These are phyloP conservation scores for Nebria brevicollis DNA, from an alignment of 2,888 invertebrate genomes.

Conservation along the genomic window DNA sequence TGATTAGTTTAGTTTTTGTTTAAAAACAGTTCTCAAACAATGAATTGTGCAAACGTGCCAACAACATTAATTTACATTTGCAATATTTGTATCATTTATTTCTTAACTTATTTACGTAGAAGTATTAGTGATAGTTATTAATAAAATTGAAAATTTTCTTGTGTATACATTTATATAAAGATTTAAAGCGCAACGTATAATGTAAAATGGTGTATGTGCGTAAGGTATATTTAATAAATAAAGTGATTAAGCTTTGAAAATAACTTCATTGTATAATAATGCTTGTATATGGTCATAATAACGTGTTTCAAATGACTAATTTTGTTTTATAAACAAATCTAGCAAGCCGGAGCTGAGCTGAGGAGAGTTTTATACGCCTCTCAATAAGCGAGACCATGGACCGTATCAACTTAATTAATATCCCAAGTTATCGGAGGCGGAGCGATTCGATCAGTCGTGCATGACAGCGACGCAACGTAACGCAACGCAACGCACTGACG, in stretches of 20 bases:
- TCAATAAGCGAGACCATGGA: constrained; percentile 19
- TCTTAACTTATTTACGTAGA: neutral
- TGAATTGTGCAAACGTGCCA: neutral
- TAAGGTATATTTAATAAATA: neutral
- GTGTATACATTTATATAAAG: neutral
- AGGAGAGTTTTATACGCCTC: constrained; percentile 20
- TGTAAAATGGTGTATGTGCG: neutral
- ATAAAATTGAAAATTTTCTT: neutral
- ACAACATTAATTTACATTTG: neutral
- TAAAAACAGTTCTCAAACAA: neutral
- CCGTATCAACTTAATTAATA: constrained; percentile 41
- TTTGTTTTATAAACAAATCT: constrained; percentile 31
- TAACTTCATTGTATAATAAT: neutral
- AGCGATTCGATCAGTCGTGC: constrained; percentile 32
- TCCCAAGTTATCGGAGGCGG: constrained; percentile 34
- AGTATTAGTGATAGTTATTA: neutral
- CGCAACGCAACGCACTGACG: neutral
- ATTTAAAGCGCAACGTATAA: neutral
- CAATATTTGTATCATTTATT: too few species aligned
- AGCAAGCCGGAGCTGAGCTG: neutral
- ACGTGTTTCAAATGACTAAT: constrained; percentile 14
- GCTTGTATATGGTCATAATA: neutral
- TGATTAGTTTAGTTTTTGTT: constrained; percentile 18
- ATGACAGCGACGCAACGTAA: neutral
- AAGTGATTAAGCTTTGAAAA: neutral